Conservation (phyloP, 2,113 vertebrate species). For the Corythaeola cristata region DNA sequence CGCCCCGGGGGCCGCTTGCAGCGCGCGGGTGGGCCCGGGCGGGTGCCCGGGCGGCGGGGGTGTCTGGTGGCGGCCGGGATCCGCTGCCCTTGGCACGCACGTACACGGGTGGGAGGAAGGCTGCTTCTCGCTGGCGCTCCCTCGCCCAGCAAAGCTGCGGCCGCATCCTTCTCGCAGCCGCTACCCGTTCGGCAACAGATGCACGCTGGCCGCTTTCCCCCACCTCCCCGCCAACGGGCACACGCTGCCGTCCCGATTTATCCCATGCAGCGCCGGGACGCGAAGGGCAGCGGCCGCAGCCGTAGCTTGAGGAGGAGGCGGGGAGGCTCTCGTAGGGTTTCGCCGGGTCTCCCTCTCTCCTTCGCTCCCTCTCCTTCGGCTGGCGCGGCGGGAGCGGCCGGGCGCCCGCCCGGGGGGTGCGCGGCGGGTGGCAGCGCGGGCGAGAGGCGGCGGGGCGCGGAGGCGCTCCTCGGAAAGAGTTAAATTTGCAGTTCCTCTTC, state of each 20-base stretch:
- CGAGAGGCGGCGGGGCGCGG: not conserved
- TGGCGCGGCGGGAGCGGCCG: not conserved
- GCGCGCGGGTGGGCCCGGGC: not conserved
- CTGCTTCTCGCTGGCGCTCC: not conserved
- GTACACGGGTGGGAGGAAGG: not conserved
- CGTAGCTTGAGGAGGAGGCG: not conserved
- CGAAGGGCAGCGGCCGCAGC: not conserved
- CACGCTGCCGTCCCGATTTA: not conserved
- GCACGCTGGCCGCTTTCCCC: not conserved
- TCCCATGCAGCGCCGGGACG: not conserved
- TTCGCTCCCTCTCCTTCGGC: not conserved
- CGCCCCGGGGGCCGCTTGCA: not conserved
- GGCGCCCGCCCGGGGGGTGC: not conserved
- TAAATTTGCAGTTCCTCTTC: slow-evolving; percentile 34
- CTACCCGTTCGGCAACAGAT: slow-evolving; percentile 57
- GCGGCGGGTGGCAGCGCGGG: not conserved
- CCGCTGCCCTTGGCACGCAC: not conserved
- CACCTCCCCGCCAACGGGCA: not conserved
- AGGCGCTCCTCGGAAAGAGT: not conserved
- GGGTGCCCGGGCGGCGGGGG: not conserved
- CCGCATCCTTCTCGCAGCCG: not conserved
- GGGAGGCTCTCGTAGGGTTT: not conserved
- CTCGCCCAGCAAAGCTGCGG: not conserved
- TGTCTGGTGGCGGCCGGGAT: not conserved
- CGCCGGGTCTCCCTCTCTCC: not conserved